These are phyloP conservation scores for Aplocera efformata DNA, from an alignment of 2,888 invertebrate genomes.

Conservation along the genomic window DNA sequence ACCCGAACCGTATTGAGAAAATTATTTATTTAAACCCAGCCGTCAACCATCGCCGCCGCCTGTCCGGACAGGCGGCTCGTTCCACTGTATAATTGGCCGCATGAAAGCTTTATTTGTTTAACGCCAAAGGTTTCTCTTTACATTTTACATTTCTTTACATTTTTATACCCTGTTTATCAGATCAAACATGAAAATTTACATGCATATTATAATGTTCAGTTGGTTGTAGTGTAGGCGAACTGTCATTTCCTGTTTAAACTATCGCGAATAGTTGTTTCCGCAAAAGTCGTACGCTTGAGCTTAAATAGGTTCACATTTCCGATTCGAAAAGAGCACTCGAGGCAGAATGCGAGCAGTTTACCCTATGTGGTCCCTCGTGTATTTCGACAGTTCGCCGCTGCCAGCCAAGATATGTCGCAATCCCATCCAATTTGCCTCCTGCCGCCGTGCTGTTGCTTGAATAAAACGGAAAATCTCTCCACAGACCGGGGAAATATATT, in stretches of 20 bases:
- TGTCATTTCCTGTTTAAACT: constrained; percentile 12
- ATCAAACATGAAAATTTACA: too few relatives aligned
- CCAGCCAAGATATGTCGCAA: constrained; percentile 73
- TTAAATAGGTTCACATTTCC: constrained; percentile 56
- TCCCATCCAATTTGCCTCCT: constrained; percentile 75
- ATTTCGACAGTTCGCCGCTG: constrained; percentile 65
- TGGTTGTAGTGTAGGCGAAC: constrained; percentile 1
- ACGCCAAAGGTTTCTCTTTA: constrained; percentile 27
- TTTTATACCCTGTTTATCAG: too few relatives aligned
- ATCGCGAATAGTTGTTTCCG: constrained; percentile 12
- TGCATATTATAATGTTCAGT: too few relatives aligned
- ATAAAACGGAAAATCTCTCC: constrained; percentile 73
- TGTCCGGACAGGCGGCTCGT: constrained; percentile 26
- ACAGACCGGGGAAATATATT: constrained; percentile 63
- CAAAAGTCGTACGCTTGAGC: constrained; percentile 36
- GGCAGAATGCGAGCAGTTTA: constrained; percentile 65
- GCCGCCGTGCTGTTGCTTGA: constrained; percentile 64
- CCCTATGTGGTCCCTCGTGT: constrained; percentile 58
- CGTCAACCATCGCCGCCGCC: constrained; percentile 31
- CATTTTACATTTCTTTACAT: constrained; percentile 6
- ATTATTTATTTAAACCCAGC: constrained; percentile 44
- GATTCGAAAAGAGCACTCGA: constrained; percentile 52
- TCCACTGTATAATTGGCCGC: constrained; percentile 41
- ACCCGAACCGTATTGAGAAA: constrained; percentile 28
- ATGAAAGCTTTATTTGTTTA: constrained; percentile 48